Conservation (phyloP, 2,888 invertebrate species). For the Tipula lateralis region DNA sequence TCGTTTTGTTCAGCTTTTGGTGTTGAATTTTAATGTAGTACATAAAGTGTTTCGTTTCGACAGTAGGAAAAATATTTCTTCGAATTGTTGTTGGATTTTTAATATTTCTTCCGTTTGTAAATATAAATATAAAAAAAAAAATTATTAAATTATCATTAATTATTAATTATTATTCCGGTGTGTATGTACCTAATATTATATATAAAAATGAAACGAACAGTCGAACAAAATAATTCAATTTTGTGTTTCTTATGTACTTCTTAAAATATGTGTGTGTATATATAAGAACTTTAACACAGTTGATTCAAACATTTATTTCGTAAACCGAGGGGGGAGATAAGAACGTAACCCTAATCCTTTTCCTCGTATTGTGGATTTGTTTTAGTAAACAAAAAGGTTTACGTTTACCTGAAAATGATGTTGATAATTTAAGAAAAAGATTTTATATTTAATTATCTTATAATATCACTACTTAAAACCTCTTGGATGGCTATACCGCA, state of each 20-base stretch:
- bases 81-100: not conserved
- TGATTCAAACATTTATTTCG: too few relatives aligned
- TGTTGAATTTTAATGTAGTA: not conserved
- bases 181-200: not conserved
- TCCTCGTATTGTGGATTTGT: too few relatives aligned
- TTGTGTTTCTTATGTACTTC: not conserved
- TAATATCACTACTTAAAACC: too few relatives aligned
- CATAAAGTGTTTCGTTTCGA: not conserved
- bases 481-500: too few relatives aligned
- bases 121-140: not conserved
- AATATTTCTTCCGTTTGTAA: not conserved
- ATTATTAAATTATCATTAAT: not conserved
- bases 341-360: too few relatives aligned
- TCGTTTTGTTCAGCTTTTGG: not conserved
- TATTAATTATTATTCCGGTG: not conserved
- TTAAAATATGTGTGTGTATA: too few relatives aligned
- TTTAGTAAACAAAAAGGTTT: too few relatives aligned
- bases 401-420: too few relatives aligned
- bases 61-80: not conserved
- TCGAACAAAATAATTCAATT: not conserved
- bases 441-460: too few relatives aligned
- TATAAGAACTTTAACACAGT: too few relatives aligned
- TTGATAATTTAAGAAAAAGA: too few relatives aligned
- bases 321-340: too few relatives aligned
- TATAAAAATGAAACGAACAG: not conserved